phyloP scores from a whole-genome alignment of 2,113 vertebrate genomes.

The Scomber colias region DNA sequence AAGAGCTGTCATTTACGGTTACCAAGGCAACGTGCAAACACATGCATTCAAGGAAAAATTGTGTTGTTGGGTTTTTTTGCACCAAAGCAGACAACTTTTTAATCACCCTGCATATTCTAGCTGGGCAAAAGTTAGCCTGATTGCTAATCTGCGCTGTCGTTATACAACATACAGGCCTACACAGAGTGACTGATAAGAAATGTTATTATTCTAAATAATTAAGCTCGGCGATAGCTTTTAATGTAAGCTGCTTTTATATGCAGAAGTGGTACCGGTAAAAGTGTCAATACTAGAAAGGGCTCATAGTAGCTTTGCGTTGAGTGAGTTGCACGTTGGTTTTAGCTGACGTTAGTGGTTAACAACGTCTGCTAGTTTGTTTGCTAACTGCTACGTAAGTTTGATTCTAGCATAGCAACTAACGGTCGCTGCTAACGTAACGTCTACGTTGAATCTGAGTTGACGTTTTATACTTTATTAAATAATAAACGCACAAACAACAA shows the following conservation, averaged over 20 bases:
- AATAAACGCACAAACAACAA: too few species aligned
- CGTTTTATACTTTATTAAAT: too few species aligned
- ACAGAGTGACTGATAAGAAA: neutral
- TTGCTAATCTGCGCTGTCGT: constrained; percentile 38
- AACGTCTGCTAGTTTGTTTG: too few species aligned
- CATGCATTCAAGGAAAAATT: too few species aligned
- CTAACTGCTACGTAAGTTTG: too few species aligned
- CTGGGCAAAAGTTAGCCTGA: constrained; percentile 19
- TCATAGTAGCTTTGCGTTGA: too few species aligned
- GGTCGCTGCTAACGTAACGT: too few species aligned
- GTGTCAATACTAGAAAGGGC: accelerated
- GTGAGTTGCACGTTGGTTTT: neutral
- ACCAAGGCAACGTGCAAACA: neutral
- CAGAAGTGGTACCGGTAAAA: accelerated
- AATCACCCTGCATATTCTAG: neutral
- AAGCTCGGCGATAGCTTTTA: neutral
- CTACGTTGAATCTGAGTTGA: too few species aligned
- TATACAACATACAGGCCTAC: constrained; percentile 67
- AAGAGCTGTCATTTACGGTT: neutral
- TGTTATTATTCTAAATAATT: neutral
- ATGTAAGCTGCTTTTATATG: neutral
- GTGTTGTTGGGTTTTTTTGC: neutral
- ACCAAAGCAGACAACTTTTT: neutral
- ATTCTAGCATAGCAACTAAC: too few species aligned
- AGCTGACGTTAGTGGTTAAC: constrained; percentile 14